Percentiles rank a stretch among this genome's conserved stretches.
phyloP scores from a whole-genome alignment of 2,113 vertebrate species.

The Hippocampus barbouri region DNA sequence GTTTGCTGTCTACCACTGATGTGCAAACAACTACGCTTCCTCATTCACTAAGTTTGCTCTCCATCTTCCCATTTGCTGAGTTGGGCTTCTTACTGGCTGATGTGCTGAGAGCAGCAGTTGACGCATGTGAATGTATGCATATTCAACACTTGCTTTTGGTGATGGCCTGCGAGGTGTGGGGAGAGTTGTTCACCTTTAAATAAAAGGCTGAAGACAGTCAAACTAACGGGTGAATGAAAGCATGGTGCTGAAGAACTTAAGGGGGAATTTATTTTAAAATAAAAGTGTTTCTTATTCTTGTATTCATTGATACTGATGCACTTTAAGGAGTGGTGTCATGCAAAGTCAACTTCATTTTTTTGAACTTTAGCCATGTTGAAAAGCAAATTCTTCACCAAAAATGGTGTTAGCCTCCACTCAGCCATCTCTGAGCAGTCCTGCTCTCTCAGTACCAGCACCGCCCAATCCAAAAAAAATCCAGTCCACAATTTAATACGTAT shows the following conservation, averaged over 20 bases:
- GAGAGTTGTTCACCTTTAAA: slow-evolving; percentile 56
- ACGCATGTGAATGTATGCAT: slow-evolving; percentile 68
- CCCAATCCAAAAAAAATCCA: no score
- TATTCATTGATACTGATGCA: no score
- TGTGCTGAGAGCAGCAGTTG: slow-evolving; percentile 71
- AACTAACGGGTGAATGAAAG: slow-evolving; percentile 34
- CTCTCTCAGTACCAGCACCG: no score
- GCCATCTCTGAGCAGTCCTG: no score
- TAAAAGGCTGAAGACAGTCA: slow-evolving; percentile 35
- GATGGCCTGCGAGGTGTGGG: slow-evolving; percentile 58
- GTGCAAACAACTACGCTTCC: slow-evolving; percentile 40
- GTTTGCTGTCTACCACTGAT: slow-evolving; percentile 31
- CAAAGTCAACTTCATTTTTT: no score
- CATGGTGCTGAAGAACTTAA: slow-evolving; percentile 16
- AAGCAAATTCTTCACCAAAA: no score
- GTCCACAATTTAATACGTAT: no score
- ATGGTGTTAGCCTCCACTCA: no score
- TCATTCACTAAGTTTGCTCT: slow-evolving; percentile 55
- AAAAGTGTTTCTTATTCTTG: slow-evolving; percentile 1
- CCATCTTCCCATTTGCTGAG: slow-evolving; percentile 57
- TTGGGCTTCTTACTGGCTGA: slow-evolving; percentile 69
- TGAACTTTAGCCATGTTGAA: no score
- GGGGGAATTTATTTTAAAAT: slow-evolving; percentile 45
- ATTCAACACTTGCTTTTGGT: slow-evolving; percentile 72
- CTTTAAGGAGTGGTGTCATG: no score